Percentiles rank a stretch among this genome's conserved stretches.
Evolutionary conservation across 2,888 invertebrate species (phyloP).

Genomic region (Brachypalpus laphriformis): DNA sequence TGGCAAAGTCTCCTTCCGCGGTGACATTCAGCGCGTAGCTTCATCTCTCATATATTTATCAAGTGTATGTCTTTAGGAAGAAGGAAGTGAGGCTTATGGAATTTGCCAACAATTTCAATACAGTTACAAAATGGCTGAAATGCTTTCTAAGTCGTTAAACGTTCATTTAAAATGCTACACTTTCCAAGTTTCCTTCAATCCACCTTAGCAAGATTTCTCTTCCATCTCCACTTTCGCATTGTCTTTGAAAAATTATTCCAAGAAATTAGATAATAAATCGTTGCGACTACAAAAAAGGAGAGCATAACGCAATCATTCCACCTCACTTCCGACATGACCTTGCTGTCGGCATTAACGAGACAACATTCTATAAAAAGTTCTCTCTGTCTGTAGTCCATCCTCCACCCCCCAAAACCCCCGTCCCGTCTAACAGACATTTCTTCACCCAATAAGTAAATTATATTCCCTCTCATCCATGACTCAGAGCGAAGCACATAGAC

Average conservation of each 20-base stretch:
- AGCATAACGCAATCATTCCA: conserved; percentile 5
- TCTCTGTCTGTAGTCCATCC: neutral
- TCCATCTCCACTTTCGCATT: neutral
- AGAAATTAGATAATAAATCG: conserved; percentile 49
- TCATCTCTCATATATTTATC: too few relatives aligned
- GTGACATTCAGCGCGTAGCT: too few relatives aligned
- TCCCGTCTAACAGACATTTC: neutral
- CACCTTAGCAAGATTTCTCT: neutral
- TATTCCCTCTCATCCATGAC: conserved; percentile 19
- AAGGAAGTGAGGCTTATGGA: too few relatives aligned
- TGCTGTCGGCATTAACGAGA: conserved; percentile 51
- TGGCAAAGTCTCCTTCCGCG: too few relatives aligned
- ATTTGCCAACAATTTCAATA: too few relatives aligned
- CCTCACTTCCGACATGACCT: conserved; percentile 59
- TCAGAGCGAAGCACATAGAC: neutral
- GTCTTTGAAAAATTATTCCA: neutral
- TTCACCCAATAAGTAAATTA: conserved; percentile 6
- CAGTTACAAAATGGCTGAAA: too few relatives aligned
- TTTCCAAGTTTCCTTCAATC: neutral
- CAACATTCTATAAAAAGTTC: conserved; percentile 44
- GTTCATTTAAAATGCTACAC: too few relatives aligned
- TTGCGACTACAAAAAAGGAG: conserved; percentile 31
- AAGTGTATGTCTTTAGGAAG: too few relatives aligned
- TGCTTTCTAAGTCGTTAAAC: too few relatives aligned
- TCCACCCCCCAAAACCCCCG: neutral